A percentile compares a stretch with the other conserved stretches of the same genome.
Conservation (phyloP, 2,888 invertebrate species). For the Cistogaster globosa region DNA sequence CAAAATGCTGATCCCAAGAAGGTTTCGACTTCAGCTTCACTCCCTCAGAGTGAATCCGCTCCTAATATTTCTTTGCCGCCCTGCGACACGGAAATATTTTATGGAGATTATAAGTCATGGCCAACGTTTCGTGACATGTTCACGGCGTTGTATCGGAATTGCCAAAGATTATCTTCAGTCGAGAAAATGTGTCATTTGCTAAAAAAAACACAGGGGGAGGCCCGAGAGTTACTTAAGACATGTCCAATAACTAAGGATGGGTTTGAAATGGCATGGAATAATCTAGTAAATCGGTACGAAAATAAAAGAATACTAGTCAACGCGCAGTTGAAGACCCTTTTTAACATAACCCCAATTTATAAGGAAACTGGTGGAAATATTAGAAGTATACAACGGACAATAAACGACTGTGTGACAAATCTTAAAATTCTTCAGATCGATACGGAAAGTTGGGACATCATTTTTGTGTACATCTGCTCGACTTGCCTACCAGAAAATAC, state of each 20-base stretch:
- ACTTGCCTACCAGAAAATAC: slow-evolving; percentile 23
- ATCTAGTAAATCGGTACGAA: slow-evolving; percentile 19
- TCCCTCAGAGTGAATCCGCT: not conserved
- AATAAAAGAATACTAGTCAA: slow-evolving; percentile 30
- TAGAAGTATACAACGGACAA: slow-evolving; percentile 1
- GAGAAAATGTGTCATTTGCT: slow-evolving; percentile 29
- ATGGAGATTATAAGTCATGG: slow-evolving; percentile 17
- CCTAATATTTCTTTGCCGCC: slow-evolving; percentile 29
- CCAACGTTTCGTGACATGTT: slow-evolving; percentile 35
- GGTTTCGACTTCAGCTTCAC: no score
- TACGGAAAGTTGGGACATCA: slow-evolving; percentile 13
- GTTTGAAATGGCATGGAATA: slow-evolving; percentile 21
- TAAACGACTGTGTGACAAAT: slow-evolving; percentile 19
- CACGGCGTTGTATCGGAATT: not conserved
- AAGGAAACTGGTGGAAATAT: slow-evolving; percentile 15
- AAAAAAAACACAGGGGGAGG: slow-evolving; percentile 29
- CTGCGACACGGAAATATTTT: slow-evolving; percentile 37
- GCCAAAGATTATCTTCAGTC: slow-evolving; percentile 4
- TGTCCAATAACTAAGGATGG: no score
- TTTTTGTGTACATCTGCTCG: slow-evolving; percentile 27
- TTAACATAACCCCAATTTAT: slow-evolving; percentile 9
- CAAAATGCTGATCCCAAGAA: not conserved
- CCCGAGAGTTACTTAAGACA: not conserved
- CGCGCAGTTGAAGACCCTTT: slow-evolving; percentile 22
- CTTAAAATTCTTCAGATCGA: not conserved